These are phyloP conservation scores for Neomorphus geoffroyi DNA, from an alignment of 2,797 vertebrate genomes.

Conservation along the genomic window DNA sequence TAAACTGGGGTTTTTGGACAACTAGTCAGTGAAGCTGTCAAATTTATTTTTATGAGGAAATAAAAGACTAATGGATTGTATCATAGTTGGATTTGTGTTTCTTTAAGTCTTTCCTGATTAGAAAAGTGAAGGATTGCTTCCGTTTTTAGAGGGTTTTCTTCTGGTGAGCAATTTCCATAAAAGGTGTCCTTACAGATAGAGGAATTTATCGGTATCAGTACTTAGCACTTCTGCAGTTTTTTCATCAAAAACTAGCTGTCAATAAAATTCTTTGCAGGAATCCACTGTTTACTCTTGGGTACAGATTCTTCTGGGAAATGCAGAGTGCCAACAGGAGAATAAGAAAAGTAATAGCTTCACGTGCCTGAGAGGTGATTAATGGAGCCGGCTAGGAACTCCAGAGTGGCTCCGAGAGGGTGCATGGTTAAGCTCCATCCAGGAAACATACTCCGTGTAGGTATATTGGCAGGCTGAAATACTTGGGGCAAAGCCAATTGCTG, in stretches of 20 bases:
- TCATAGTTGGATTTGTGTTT: background rate
- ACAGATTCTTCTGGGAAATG: background rate
- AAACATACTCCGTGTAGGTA: background rate
- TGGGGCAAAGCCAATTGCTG: background rate
- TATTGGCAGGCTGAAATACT: background rate
- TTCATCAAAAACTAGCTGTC: background rate
- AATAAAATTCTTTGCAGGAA: background rate
- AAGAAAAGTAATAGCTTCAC: background rate
- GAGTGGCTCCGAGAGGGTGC: background rate
- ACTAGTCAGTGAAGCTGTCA: background rate
- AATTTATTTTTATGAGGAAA: background rate
- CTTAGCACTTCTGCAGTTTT: background rate
- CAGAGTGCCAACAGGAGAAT: background rate
- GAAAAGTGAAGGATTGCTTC: background rate
- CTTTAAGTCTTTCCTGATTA: background rate
- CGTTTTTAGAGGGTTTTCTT: background rate
- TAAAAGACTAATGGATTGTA: background rate
- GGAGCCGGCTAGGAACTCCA: background rate
- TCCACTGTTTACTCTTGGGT: background rate
- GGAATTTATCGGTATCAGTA: background rate
- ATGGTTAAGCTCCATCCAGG: background rate
- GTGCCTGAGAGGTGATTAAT: slow-evolving; percentile 1
- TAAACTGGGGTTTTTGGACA: background rate
- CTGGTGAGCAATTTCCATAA: background rate
- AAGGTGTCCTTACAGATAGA: background rate